Percentiles rank a stretch among this genome's conserved stretches.
Conservation (phyloP, 2,888 invertebrate species). For the Caenorhabditis panamensis region DNA sequence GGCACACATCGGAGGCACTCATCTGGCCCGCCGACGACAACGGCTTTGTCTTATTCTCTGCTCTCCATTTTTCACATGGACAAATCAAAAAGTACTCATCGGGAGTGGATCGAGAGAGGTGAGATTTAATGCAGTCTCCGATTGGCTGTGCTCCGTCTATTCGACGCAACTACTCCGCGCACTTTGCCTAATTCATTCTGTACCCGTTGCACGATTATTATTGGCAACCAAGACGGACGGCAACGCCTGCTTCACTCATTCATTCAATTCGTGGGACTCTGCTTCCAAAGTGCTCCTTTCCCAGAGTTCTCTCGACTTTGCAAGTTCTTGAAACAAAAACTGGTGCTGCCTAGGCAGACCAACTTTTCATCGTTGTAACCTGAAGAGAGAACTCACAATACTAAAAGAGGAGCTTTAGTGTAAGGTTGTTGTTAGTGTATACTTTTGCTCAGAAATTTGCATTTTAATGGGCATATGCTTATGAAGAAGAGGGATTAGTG, state of each 20-base stretch:
- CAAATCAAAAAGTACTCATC: slow-evolving; percentile 56
- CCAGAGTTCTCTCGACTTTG: not conserved
- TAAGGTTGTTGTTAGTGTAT: slow-evolving; percentile 19
- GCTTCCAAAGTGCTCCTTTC: not conserved
- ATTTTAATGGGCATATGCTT: slow-evolving; percentile 45
- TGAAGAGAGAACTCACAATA: no score
- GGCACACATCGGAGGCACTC: not conserved
- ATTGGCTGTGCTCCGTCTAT: slow-evolving; percentile 1
- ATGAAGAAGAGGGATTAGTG: slow-evolving; percentile 28
- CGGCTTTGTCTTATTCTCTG: slow-evolving; percentile 1
- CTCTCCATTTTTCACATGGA: slow-evolving; percentile 34
- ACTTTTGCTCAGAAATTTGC: slow-evolving; percentile 35
- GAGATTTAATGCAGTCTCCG: slow-evolving; percentile 24
- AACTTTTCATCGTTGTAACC: no score
- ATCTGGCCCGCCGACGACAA: slow-evolving; percentile 21
- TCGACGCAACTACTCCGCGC: not conserved
- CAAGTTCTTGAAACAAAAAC: not conserved
- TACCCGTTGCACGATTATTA: slow-evolving; percentile 35
- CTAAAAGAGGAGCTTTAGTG: no score
- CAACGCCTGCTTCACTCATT: slow-evolving; percentile 1
- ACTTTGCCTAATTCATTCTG: slow-evolving; percentile 36
- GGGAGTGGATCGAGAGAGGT: slow-evolving; percentile 53
- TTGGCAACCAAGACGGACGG: slow-evolving; percentile 2
- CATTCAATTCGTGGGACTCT: not conserved
- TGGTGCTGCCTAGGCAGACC: not conserved